Percentiles rank a stretch among this genome's conserved stretches.
Conservation (phyloP, 2,113 vertebrate genomes). For the Hippopotamus amphibius region DNA sequence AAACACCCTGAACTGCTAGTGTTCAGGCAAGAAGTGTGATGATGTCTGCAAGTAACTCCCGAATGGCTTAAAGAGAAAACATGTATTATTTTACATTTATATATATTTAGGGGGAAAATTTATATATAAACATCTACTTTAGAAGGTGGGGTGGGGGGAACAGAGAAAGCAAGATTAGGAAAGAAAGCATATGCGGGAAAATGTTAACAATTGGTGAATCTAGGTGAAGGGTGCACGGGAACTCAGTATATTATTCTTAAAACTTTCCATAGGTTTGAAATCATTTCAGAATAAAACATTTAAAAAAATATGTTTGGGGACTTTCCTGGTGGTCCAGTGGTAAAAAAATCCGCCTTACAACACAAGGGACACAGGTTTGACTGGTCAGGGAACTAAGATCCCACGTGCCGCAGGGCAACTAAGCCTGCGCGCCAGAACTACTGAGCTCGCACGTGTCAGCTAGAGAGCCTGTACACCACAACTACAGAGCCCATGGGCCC, state of each 20-base stretch:
- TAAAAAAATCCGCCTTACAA: too few species aligned
- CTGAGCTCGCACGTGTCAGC: too few species aligned
- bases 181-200: neutral
- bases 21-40: neutral
- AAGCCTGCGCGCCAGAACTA: too few species aligned
- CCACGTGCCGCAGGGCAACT: too few species aligned
- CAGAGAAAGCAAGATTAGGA: neutral
- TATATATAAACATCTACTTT: neutral
- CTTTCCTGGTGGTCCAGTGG: too few species aligned
- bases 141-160: neutral
- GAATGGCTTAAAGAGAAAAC: neutral
- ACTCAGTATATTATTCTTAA: neutral
- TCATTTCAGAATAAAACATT: neutral
- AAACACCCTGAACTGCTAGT: neutral
- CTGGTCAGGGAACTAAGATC: too few species aligned
- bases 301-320: neutral
- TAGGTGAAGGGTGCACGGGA: accelerated
- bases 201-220: accelerated
- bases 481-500: too few species aligned
- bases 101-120: neutral
- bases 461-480: too few species aligned
- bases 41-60: neutral
- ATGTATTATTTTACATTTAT: neutral
- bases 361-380: too few species aligned
- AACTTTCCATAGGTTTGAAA: neutral